A percentile compares a stretch with the other conserved stretches of the same genome.
Conservation (phyloP, 2,113 vertebrate genomes). For the Holacanthus passer region DNA sequence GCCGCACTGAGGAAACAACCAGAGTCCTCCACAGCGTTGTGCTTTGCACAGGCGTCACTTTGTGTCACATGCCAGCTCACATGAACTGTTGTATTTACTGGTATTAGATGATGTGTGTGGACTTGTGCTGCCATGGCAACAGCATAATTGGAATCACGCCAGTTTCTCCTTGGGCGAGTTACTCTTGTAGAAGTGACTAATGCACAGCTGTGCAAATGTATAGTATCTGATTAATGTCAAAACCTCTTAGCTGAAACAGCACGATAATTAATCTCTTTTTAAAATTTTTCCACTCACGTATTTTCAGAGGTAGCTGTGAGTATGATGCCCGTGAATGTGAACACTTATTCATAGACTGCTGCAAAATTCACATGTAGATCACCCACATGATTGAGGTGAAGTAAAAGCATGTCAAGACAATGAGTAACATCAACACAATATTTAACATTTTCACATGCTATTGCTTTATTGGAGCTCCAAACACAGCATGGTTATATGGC, state of each 20-base stretch:
- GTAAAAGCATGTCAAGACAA: background rate
- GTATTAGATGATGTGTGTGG: slow-evolving; percentile 34
- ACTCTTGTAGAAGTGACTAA: slow-evolving; percentile 46
- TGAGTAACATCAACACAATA: background rate
- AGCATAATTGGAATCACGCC: slow-evolving; percentile 18
- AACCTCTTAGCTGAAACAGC: slow-evolving; percentile 27
- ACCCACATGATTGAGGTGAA: background rate
- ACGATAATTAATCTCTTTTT: slow-evolving; percentile 26
- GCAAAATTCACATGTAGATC: slow-evolving; percentile 1
- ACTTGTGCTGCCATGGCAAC: slow-evolving; percentile 62
- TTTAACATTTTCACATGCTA: slow-evolving; percentile 37
- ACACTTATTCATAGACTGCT: background rate
- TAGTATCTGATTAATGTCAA: slow-evolving; percentile 38
- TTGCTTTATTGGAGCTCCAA: slow-evolving; percentile 70
- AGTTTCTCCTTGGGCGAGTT: slow-evolving; percentile 34
- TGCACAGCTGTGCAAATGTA: slow-evolving; percentile 57
- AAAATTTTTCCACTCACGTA: background rate
- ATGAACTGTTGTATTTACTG: slow-evolving; percentile 37
- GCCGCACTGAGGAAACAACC: background rate
- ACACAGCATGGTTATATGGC: background rate
- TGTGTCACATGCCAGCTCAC: slow-evolving; percentile 25
- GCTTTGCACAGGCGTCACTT: background rate
- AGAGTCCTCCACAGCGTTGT: background rate
- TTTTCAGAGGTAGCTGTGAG: slow-evolving; percentile 12
- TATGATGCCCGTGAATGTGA: slow-evolving; percentile 9